These are phyloP conservation scores for human DNA, from an alignment of 2,113 vertebrate genomes.

Conservation along the genomic window DNA sequence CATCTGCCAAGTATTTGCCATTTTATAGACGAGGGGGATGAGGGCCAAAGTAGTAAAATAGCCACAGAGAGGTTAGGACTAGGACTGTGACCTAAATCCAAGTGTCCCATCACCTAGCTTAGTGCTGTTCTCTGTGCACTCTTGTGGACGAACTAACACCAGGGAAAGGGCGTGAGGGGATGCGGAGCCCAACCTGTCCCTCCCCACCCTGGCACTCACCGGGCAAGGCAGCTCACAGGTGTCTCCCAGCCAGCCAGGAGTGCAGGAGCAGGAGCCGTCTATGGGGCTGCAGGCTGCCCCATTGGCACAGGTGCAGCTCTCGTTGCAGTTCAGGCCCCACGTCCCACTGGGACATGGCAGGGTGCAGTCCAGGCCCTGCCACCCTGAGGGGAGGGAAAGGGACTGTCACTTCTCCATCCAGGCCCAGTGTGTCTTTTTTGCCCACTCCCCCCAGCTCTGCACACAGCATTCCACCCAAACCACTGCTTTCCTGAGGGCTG, in stretches of 20 bases:
- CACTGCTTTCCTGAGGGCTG: neutral
- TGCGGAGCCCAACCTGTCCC: too few species aligned
- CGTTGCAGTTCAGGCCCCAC: constrained; percentile 95
- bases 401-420: neutral
- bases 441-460: neutral
- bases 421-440: neutral
- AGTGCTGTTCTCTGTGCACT: neutral
- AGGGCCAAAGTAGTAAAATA: neutral
- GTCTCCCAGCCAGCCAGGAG: constrained; percentile 93
- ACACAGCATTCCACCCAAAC: too few species aligned
- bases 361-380: constrained; percentile 96
- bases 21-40: neutral
- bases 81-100: neutral
- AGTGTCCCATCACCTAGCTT: neutral
- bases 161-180: neutral
- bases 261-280: constrained; percentile 92
- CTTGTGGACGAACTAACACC: neutral
- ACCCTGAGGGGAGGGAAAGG: constrained; percentile 85
- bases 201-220: constrained; percentile 83
- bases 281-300: constrained; percentile 92
- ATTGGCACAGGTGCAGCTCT: constrained; percentile 90
- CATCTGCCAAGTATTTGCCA: neutral
- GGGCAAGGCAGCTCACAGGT: constrained; percentile 92
- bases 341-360: constrained; percentile 92
- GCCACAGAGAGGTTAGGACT: neutral